Conservation (phyloP, 2,888 invertebrate species). For the Caenorhabditis angaria region DNA sequence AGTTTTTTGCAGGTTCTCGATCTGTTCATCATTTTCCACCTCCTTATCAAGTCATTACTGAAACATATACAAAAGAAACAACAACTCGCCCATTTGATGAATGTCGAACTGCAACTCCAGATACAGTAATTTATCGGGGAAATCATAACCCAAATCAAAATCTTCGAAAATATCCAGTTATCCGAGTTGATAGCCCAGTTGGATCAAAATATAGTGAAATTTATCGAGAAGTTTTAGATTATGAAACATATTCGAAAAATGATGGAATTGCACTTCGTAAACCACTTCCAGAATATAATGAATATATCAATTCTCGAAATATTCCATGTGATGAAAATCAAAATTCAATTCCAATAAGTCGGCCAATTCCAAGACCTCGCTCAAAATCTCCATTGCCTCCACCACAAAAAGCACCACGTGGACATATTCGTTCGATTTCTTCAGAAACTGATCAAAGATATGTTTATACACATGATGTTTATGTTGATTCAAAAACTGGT, state of each 20-base stretch:
- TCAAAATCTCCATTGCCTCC: background rate
- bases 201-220: background rate
- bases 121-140: background rate
- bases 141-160: background rate
- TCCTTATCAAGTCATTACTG: slow-evolving; percentile 7
- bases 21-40: slow-evolving; percentile 19
- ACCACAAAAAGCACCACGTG: slow-evolving; percentile 13
- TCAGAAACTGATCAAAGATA: background rate
- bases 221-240: background rate
- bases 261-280: background rate
- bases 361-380: background rate
- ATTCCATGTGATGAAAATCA: background rate
- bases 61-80: slow-evolving; percentile 8
- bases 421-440: background rate
- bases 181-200: background rate
- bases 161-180: background rate
- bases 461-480: slow-evolving; percentile 26
- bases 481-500: slow-evolving; percentile 27
- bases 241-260: background rate
- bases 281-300: background rate
- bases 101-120: background rate
- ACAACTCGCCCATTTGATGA: slow-evolving; percentile 2
- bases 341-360: background rate
- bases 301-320: background rate
- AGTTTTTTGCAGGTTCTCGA: slow-evolving; percentile 20